These are phyloP conservation scores for Rhyacophila evoluta DNA, from an alignment of 2,888 invertebrate genomes.

Conservation along the genomic window DNA sequence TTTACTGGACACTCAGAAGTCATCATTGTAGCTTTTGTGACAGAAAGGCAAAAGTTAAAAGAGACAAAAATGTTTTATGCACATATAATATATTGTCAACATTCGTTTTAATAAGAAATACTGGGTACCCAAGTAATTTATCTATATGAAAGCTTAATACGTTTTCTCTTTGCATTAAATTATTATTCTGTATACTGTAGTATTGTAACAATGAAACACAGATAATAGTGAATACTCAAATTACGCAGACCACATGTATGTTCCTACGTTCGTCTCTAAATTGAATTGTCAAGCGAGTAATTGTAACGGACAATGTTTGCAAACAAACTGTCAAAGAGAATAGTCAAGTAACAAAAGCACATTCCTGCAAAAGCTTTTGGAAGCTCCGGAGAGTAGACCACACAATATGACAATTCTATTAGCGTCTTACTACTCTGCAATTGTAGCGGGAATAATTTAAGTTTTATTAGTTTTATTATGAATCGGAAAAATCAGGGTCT, in stretches of 20 bases:
- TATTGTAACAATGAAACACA: background rate
- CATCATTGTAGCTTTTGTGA: too few species aligned
- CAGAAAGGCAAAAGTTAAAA: too few species aligned
- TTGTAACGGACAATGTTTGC: constrained; percentile 53
- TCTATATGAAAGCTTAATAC: too few species aligned
- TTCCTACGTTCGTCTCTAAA: constrained; percentile 26
- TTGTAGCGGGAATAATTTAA: constrained; percentile 9
- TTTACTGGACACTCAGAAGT: too few species aligned
- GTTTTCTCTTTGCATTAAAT: too few species aligned
- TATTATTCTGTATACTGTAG: background rate
- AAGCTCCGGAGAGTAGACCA: constrained; percentile 45
- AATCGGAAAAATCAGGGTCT: background rate
- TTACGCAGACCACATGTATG: constrained; percentile 44
- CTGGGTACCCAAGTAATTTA: too few species aligned
- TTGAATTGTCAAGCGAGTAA: constrained; percentile 54
- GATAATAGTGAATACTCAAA: constrained; percentile 26
- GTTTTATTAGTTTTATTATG: background rate
- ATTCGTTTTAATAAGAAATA: too few species aligned
- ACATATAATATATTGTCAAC: too few species aligned
- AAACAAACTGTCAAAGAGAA: constrained; percentile 53
- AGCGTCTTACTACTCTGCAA: constrained; percentile 23
- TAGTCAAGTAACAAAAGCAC: constrained; percentile 37
- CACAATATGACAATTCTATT: constrained; percentile 55
- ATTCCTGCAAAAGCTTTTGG: constrained; percentile 33
- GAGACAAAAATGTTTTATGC: too few species aligned